phyloP scores from a whole-genome alignment of 2,888 invertebrate genomes.

The Amaurobius ferox region DNA sequence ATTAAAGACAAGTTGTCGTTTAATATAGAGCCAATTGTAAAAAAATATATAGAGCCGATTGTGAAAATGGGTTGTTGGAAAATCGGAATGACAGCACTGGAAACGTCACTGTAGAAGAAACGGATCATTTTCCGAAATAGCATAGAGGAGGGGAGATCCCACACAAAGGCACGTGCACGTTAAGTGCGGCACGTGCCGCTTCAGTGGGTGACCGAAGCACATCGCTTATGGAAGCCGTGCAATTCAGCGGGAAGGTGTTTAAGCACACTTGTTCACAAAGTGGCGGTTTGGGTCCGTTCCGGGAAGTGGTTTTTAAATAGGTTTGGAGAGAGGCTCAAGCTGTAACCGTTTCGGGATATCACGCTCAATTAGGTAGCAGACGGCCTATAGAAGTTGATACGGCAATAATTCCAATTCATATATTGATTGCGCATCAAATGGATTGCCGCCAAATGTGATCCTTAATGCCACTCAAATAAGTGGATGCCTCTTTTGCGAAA shows the following conservation, averaged over 20 bases:
- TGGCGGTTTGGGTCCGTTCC: neutral
- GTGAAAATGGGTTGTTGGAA: too few species aligned
- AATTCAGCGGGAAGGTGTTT: constrained; percentile 1
- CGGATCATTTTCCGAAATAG: too few species aligned
- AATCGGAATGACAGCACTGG: neutral
- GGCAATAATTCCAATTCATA: too few species aligned
- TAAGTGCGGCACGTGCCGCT: constrained; percentile 59
- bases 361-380: neutral
- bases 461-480: too few species aligned
- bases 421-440: too few species aligned
- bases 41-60: too few species aligned
- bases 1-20: too few species aligned
- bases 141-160: neutral
- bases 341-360: neutral
- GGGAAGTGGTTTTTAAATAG: neutral
- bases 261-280: constrained; percentile 19
- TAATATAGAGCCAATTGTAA: too few species aligned
- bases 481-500: too few species aligned
- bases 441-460: too few species aligned
- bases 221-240: neutral
- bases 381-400: neutral
- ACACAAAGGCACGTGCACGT: constrained; percentile 22
- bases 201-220: neutral
- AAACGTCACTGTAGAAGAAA: too few species aligned
- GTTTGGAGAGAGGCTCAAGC: neutral